These are phyloP conservation scores for Lasioglossum malachurum DNA, from an alignment of 2,888 invertebrate genomes.

Conservation along the genomic window DNA sequence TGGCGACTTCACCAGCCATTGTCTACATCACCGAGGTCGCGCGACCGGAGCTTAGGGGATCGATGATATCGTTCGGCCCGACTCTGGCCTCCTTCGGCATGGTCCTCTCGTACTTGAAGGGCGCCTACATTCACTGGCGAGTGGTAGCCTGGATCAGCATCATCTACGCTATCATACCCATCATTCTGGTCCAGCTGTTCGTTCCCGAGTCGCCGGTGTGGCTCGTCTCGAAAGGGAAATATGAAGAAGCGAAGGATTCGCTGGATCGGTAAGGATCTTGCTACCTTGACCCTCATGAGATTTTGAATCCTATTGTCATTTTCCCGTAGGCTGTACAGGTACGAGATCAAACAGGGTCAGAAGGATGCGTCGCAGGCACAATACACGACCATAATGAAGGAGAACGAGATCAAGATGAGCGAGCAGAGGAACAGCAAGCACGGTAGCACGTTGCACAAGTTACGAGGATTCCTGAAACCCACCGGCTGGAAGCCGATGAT, in stretches of 20 bases:
- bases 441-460: constrained; percentile 79
- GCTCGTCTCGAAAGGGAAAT: constrained; percentile 86
- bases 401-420: constrained; percentile 85
- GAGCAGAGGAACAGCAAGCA: constrained; percentile 83
- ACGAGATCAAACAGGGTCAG: constrained; percentile 75
- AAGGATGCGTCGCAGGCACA: constrained; percentile 85
- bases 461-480: constrained; percentile 85
- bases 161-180: constrained; percentile 86
- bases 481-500: constrained; percentile 87
- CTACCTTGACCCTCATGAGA: not conserved
- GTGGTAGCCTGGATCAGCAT: constrained; percentile 87
- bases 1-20: constrained; percentile 87
- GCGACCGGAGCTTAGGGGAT: constrained; percentile 87
- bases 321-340: constrained; percentile 76
- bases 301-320: not conserved
- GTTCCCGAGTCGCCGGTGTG: constrained; percentile 88
- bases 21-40: constrained; percentile 88
- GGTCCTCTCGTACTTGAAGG: constrained; percentile 86
- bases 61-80: constrained; percentile 87
- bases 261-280: constrained; percentile 83
- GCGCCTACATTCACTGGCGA: constrained; percentile 87
- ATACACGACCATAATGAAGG: constrained; percentile 85
- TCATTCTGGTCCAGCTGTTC: constrained; percentile 85
- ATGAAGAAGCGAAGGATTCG: constrained; percentile 86
- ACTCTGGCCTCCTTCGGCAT: constrained; percentile 88